Evolutionary conservation across 2,113 vertebrate species (phyloP), one percentile per base, ranked within the genome.

Genomic region (Ictalurus furcatus): DNA sequence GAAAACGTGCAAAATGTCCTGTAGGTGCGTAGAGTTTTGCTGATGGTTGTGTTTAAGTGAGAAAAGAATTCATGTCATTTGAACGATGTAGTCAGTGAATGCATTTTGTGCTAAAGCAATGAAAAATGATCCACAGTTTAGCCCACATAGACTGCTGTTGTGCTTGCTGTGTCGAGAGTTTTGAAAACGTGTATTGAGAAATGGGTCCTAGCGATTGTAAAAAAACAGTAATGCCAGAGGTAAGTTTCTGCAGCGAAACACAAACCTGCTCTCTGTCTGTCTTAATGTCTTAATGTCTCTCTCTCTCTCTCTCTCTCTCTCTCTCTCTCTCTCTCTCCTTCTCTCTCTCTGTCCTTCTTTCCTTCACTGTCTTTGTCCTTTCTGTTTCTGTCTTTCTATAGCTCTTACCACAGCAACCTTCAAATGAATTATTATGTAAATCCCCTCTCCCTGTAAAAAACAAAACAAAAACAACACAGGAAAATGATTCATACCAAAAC

Each of bases 401-500:
- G 13, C 69, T 87, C 19, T 69, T 65, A 28, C 23, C 56, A 80
- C 52, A 56, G 48, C 78, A 80, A 80, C 52, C 28, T 30, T 30
- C 52, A 56, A 19, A 80, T 30, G 13, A 56, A 79, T 52, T 52
- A 78, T 52, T 54, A 80, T 56, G 52, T 30, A 80, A 56, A 56
- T 80, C 28, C 16, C 14, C 2, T 80, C 28, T n/a, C 13, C 52
- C 78, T 80, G 78, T 79, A 25, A 78, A 78, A 79, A n/a, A 79
- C 16, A 52, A 8, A 54, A 16, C 16, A 79, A 52, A 79, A 48
- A 1, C 61, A 54, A 30, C 56, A 56, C 48, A 80, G 28, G 28
- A 30, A 80, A 80, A 80, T 80, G 48, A 80, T 56, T 80, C 78
- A 80, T 80, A 30, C 52, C 25, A 54, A 80, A 56, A 30, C 56